Evolutionary conservation across 2,113 vertebrate species (phyloP).

Genomic region (Chionodraco myersi): DNA sequence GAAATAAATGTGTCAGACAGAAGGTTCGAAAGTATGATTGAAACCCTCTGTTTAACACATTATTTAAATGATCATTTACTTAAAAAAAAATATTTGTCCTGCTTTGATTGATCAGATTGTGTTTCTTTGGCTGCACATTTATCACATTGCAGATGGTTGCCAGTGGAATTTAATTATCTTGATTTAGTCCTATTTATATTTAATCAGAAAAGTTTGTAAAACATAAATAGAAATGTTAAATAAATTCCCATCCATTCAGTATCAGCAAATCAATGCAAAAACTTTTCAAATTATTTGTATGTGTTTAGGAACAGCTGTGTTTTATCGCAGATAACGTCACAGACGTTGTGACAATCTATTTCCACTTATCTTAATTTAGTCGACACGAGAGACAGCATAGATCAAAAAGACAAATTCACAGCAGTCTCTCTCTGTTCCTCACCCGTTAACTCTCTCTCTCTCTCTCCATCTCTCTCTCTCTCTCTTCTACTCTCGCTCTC

Average conservation of each 20-base stretch:
- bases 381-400: slow-evolving; percentile 35
- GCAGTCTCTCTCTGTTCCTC: slow-evolving; percentile 3
- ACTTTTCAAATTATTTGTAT: slow-evolving; percentile 32
- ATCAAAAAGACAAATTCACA: slow-evolving; percentile 40
- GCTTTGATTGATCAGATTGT: neutral
- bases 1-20: neutral
- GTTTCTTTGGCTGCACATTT: neutral
- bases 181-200: slow-evolving; percentile 23
- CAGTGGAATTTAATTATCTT: neutral
- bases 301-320: slow-evolving; percentile 34
- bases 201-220: slow-evolving; percentile 15
- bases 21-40: neutral
- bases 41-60: slow-evolving; percentile 1
- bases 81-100: neutral
- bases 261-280: slow-evolving; percentile 34
- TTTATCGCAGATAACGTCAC: slow-evolving; percentile 36
- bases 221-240: slow-evolving; percentile 23
- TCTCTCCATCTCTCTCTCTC: neutral
- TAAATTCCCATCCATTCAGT: neutral
- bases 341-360: slow-evolving; percentile 33
- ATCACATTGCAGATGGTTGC: neutral
- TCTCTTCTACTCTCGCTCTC: slow-evolving; percentile 1
- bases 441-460: neutral
- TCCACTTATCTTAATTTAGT: slow-evolving; percentile 42
- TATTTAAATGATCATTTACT: neutral